Base-by-base conservation (phyloP, 2,113 vertebrate species). In the Bombycilla garrulus region DNA sequence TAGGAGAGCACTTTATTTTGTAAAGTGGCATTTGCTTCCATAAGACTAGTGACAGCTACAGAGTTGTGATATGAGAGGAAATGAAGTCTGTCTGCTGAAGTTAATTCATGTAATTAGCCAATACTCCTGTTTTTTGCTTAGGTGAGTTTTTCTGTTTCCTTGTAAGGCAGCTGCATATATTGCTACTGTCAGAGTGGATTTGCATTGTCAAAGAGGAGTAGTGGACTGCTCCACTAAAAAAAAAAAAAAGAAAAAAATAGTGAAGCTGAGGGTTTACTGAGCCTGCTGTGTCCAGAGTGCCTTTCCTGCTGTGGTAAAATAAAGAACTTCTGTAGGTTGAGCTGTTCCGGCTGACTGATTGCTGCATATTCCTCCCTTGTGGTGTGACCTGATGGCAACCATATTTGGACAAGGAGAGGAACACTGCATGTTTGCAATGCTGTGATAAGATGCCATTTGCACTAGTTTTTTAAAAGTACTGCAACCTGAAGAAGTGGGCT, bases 401-500 rank as follows among this genome's bases (percentile, higher is more conserved):
- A 22, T 74, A 44, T 94, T 94, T 86, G 86, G 91, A 92, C 89
- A 95, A 94, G 94, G 95, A 95, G 97, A 97, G 98, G 95, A 96
- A 94, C 88, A 83, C 86, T 96, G 97, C 95, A 93, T 81, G 92
- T 96, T 97, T 98, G 96, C 94, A 97, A 97, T 97, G 98, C 97
- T 98, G 97, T 98, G 96, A 98, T 97, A 94, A 96, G 97, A 97
- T 97, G 88, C 94, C 94, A 96, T 98, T 98, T 98, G 98, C 98
- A 98, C 98, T 98, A 98, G 96, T 97, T 97, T 97, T 95, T 96
- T 80, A 65, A 62, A 97, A 97, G 93, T 98, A 96, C 97, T 98
- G 96, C 97, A 92, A 97, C 95, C 96, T 98, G 97, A 97, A 98
- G 97, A 97, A 95, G 64, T 93, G 93, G 95, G 94, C 90, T 96